Percentiles rank a stretch among this genome's conserved stretches.
These are phyloP conservation scores for Condylura cristata DNA, from an alignment of 2,113 vertebrate species.

Conservation along the genomic window DNA sequence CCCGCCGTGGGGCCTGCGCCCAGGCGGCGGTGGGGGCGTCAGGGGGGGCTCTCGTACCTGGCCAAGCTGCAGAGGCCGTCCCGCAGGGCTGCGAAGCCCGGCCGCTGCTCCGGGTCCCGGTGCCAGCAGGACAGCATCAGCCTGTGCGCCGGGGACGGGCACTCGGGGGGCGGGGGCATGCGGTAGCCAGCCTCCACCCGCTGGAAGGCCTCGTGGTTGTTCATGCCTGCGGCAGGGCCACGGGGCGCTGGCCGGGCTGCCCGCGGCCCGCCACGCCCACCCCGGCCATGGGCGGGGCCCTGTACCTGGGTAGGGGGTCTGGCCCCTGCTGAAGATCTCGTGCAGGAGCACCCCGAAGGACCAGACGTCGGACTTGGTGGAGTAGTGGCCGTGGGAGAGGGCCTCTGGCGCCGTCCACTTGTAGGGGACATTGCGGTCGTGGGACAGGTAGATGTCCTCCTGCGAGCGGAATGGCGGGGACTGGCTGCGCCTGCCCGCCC, in stretches of 20 bases:
- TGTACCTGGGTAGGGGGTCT: slow-evolving; percentile 88
- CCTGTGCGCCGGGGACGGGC: slow-evolving; percentile 78
- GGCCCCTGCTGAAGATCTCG: slow-evolving; percentile 88
- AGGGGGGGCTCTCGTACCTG: slow-evolving; percentile 68
- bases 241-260: not conserved
- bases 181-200: slow-evolving; percentile 82
- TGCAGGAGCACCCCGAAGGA: slow-evolving; percentile 90
- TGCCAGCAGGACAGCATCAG: slow-evolving; percentile 88
- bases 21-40: not conserved
- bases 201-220: slow-evolving; percentile 80
- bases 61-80: slow-evolving; percentile 69
- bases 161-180: slow-evolving; percentile 82
- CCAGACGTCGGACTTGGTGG: slow-evolving; percentile 90
- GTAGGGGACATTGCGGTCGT: slow-evolving; percentile 87
- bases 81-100: slow-evolving; percentile 81
- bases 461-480: too few relatives aligned
- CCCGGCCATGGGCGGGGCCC: not conserved
- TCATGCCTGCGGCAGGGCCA: slow-evolving; percentile 71
- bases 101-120: slow-evolving; percentile 73
- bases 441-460: slow-evolving; percentile 88
- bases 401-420: slow-evolving; percentile 91
- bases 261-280: not conserved
- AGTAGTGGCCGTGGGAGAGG: slow-evolving; percentile 86
- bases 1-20: too few relatives aligned
- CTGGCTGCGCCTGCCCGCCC: too few relatives aligned